Conservation (phyloP, 2,113 vertebrate species). For the Xyrauchen texanus region DNA sequence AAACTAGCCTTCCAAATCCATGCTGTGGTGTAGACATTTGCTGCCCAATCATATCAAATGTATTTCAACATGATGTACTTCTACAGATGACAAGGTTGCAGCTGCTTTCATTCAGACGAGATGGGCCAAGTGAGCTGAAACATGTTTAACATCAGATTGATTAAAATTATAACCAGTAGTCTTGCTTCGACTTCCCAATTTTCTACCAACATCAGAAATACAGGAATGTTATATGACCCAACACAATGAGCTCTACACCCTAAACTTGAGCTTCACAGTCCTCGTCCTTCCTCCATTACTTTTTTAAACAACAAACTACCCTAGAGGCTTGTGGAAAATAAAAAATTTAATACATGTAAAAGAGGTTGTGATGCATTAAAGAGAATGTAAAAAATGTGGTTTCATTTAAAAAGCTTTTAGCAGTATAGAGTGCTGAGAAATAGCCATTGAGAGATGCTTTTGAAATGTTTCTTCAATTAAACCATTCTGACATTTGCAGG, state of each 20-base stretch:
- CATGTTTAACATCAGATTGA: too few relatives aligned
- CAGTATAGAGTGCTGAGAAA: background rate
- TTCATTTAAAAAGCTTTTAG: slow-evolving; percentile 7
- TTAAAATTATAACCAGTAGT: too few relatives aligned
- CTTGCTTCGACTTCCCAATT: too few relatives aligned
- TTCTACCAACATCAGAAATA: background rate
- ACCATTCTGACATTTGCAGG: slow-evolving; percentile 50
- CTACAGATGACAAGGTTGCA: slow-evolving; percentile 29
- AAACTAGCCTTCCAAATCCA: slow-evolving; percentile 14
- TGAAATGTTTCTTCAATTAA: background rate
- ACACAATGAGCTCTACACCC: slow-evolving; percentile 55
- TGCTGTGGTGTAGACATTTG: background rate
- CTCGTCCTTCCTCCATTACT: slow-evolving; percentile 32
- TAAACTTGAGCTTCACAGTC: slow-evolving; percentile 52
- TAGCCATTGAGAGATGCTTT: slow-evolving; percentile 2
- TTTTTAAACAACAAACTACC: background rate
- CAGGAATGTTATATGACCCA: background rate
- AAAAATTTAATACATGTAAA: background rate
- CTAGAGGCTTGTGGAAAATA: background rate
- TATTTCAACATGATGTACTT: slow-evolving; percentile 23
- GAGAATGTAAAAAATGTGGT: background rate
- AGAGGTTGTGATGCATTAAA: too few relatives aligned
- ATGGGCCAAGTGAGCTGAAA: too few relatives aligned
- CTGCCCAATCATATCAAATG: slow-evolving; percentile 26
- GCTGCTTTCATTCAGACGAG: slow-evolving; percentile 30